phyloP scores from a whole-genome alignment of 1,140 invertebrate genomes.

The Zaprionus tsacasi region DNA sequence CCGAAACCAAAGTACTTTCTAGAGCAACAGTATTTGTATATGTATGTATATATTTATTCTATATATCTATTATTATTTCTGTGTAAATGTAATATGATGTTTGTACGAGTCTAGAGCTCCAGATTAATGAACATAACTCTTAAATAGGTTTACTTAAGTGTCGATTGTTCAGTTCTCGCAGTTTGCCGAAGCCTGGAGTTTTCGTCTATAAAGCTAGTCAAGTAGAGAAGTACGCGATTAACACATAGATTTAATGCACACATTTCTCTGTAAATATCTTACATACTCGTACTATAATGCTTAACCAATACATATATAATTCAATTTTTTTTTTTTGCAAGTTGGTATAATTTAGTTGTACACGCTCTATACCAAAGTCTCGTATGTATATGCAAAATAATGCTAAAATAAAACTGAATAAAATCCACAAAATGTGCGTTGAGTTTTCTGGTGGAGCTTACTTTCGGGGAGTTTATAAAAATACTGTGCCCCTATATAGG shows the following conservation, averaged over 20 bases:
- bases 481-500: no score
- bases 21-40: slow-evolving; percentile 78
- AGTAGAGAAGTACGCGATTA: slow-evolving; percentile 28
- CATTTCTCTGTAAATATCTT: slow-evolving; percentile 28
- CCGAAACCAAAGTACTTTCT: slow-evolving; percentile 52
- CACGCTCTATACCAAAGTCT: slow-evolving; percentile 38
- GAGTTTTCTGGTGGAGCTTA: background rate
- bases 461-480: no score
- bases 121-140: slow-evolving; percentile 13
- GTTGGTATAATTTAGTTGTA: slow-evolving; percentile 36
- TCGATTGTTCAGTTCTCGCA: slow-evolving; percentile 30
- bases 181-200: slow-evolving; percentile 1
- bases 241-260: slow-evolving; percentile 29
- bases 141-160: slow-evolving; percentile 34
- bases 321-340: slow-evolving; percentile 50
- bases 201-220: slow-evolving; percentile 40
- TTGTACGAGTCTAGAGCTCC: slow-evolving; percentile 21
- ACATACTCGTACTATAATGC: slow-evolving; percentile 14
- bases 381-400: slow-evolving; percentile 29
- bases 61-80: slow-evolving; percentile 29
- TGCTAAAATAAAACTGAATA: slow-evolving; percentile 38
- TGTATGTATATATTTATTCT: slow-evolving; percentile 69
- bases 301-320: slow-evolving; percentile 16
- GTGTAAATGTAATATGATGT: slow-evolving; percentile 28
- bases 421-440: slow-evolving; percentile 18